Evolutionary conservation across 2,113 vertebrate genomes (phyloP), one percentile per base, ranked within the genome.

Genomic region (Abramis brama): DNA sequence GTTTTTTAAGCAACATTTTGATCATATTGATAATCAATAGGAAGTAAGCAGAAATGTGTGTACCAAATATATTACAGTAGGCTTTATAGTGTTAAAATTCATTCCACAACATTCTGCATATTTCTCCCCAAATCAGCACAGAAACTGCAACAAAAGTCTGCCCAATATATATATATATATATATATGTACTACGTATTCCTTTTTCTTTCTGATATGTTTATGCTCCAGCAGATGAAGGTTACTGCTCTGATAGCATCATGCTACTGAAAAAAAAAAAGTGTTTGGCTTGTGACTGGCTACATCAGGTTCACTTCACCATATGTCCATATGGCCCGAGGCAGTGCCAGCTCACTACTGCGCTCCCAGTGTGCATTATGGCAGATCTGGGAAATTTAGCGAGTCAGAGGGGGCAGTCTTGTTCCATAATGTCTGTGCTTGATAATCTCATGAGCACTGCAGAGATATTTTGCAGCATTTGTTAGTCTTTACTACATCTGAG

Each of bases 321-420:
- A 86, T 85, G 88, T 76, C 87, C 87, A 89, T 89, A 89, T 89
- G 88, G 88, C 30, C 85, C 45, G 71, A 62, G 15, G 6, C 25
- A 3, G 50, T 77, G 88, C 88, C 88, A 89, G 78, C 50, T 74
- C 39, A 79, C 66, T 62, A 82, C 88, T 86, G 88, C 60, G 78
- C 73, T 70, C 85, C 64, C 68, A 45, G 17, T 50, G 75, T 78
- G 59, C 76, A 66, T 81, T 59, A 81, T 84, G 57, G 60, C 76
- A 75, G 66, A 86, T 52, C 60, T 59, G 39, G 55, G 47, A 79
- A 57, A 33, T 66, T 55, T 68, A 39, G 70, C 59, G 84, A 79
- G 73, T 68, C 25, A 33, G 11, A 43, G 15, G 36, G 3, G 13
- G 27, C 60, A 77, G 74, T 64, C 50, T 68, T 83, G 74, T 83